Base-by-base conservation (phyloP, 2,113 vertebrate genomes). In the Bos javanicus region DNA sequence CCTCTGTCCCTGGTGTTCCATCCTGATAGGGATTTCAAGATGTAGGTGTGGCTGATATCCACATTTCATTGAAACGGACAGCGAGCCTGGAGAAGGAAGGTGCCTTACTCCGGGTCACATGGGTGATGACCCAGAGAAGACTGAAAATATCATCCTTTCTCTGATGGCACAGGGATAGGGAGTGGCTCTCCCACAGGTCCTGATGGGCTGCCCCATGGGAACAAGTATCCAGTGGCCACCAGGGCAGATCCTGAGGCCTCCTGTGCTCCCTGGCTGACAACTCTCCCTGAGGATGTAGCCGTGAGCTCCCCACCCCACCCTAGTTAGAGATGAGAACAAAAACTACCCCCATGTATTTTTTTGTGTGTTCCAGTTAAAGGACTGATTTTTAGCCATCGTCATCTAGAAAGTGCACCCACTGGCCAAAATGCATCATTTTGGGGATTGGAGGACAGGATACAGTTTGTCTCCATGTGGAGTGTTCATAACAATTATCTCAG, bases 351-450 rank as follows among this genome's bases (percentile, higher is more conserved):
- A 0, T 33, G 4, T 30, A 17, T 93, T 84, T 97, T 43, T 82
- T 93, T 54, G 10, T 87, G 36, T 86, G 67, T 93, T 93, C 59
- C 54, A 43, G 67, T 64, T 95, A 87, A 82, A 93, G 59, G 25
- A n/a, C 78, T 60, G 48, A 48, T 16, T 92, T 87, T 91, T 28
- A 21, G 7, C 89, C 43, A 8, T 91, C 30, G 7, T 86, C 94
- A 25, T 91, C 76, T 52, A 54, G 84, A 92, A 91, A 89, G 56
- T 3, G 30, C 46, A 6, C 85, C 91, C 0, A 0, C 88, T 56
- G 91, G 96, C 91, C 91, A 48, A 33, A 50, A 9, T 96, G 87
- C 92, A 48, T 97, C 96, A 92, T 88, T 80, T 71, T 80, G 1
- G 30, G 78, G 87, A 74, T 90, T 86, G 1, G 30, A 97, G 86